Base-by-base conservation (phyloP, 2,888 invertebrate species). In the Andrena fulva region DNA sequence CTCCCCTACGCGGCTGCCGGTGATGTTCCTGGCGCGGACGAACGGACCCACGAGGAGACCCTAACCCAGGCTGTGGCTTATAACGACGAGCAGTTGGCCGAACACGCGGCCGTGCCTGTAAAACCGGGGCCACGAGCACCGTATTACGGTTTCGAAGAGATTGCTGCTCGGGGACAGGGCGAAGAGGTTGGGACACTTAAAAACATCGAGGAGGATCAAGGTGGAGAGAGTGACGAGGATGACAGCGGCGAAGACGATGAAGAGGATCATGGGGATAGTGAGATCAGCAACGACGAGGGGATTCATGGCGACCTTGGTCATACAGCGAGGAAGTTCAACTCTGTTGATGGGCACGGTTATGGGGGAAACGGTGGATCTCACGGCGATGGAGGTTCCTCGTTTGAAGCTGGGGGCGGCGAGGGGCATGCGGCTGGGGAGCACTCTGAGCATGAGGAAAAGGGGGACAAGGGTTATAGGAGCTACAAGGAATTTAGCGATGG, bases 401-500 rank as follows among this genome's bases (percentile, higher is more conserved):
- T 67, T 7, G 79, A 79, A 59, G 64, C 48, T 72, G 95, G 95
- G 2, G 95, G 92, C 10, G 96, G 96, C 7, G 95, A 94, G 52
- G 93, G 95, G 68, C 95, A 95, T 88, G 94, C 92, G 1, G 94
- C 94, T 62, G 93, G 94, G 71, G 94, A 95, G 82, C 95, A 95
- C 78, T 93, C 95, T 0, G 94, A 94, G 71, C 94, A 95, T 33
- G 96, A 96, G 0, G 95, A 95, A 78, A 95, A 96, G 75, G 95
- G 95, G 31, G 94, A 94, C 78, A 95, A 95, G 83, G 96, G 95
- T 8, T 96, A 95, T 92, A 94, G 94, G 69, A 95, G 94, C 0
- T 93, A 95, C 81, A 94, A 95, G 12, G 94, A 95, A 42, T 95
- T 95, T 87, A 95, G 95, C 72, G 95, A 96, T 87, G 96, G 95